phyloP scores from a whole-genome alignment of 2,113 vertebrate genomes.

The Syngnathus floridae region DNA sequence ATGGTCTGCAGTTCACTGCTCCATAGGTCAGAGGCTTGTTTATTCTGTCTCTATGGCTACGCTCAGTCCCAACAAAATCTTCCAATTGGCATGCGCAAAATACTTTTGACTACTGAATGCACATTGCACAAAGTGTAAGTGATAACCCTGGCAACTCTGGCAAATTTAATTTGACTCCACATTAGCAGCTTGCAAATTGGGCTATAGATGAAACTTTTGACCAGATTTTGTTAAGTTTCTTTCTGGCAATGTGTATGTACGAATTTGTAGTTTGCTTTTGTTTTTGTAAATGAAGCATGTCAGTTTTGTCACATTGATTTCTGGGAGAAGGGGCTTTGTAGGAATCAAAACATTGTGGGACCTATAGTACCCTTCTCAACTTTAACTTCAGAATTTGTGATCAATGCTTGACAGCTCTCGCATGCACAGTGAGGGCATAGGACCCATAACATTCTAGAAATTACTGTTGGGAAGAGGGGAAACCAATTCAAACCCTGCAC shows the following conservation, averaged over 20 bases:
- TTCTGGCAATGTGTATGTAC: conserved; percentile 72
- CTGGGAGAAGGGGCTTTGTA: conserved; percentile 52
- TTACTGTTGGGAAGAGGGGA: conserved; percentile 69
- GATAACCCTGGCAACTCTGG: conserved; percentile 60
- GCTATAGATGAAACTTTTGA: conserved; percentile 62
- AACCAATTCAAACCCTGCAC: conserved; percentile 63
- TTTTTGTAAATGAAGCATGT: conserved; percentile 73
- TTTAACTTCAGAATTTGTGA: conserved; percentile 66
- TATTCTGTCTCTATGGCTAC: conserved; percentile 99
- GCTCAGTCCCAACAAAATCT: conserved; percentile 89
- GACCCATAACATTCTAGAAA: conserved; percentile 56
- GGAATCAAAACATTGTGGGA: conserved; percentile 62
- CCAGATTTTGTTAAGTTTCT: conserved; percentile 60
- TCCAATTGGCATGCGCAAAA: conserved; percentile 84
- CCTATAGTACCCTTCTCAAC: conserved; percentile 67
- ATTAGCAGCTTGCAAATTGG: conserved; percentile 67
- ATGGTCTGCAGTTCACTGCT: conserved; percentile 99
- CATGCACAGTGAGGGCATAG: conserved; percentile 67
- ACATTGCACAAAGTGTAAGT: conserved; percentile 66
- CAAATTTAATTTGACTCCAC: conserved; percentile 61
- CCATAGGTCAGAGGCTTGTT: conserved; percentile 99
- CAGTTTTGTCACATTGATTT: conserved; percentile 67
- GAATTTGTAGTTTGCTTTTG: conserved; percentile 70
- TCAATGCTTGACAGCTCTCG: conserved; percentile 62
- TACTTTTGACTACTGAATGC: conserved; percentile 69